phyloP scores from a whole-genome alignment of 2,888 invertebrate species.

The Lepidochitona cinerea region DNA sequence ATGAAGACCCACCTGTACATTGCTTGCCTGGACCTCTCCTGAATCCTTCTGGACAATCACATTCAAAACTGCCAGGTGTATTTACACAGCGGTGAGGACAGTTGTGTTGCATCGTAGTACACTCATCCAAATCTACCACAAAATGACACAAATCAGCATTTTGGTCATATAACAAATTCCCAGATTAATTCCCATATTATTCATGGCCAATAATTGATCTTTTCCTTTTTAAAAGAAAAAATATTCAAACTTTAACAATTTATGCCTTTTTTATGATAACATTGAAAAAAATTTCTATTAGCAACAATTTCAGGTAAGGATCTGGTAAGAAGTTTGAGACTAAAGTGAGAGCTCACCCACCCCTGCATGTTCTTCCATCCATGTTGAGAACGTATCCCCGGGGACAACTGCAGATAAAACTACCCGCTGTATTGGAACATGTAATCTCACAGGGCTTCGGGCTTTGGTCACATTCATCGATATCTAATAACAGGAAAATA shows the following conservation, averaged over 20 bases:
- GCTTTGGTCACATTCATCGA: conserved; percentile 59
- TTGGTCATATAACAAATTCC: too few relatives aligned
- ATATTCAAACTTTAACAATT: neutral
- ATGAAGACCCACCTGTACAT: neutral
- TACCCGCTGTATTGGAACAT: conserved; percentile 66
- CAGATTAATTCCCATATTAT: too few relatives aligned
- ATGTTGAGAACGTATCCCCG: conserved; percentile 59
- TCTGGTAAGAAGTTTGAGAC: too few relatives aligned
- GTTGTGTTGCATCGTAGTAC: conserved; percentile 63
- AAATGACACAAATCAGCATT: too few relatives aligned
- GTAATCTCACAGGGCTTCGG: conserved; percentile 57
- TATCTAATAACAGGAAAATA: conserved; percentile 38
- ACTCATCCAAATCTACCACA: conserved; percentile 89
- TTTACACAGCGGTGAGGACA: conserved; percentile 76
- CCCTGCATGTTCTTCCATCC: conserved; percentile 59
- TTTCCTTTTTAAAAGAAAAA: too few relatives aligned
- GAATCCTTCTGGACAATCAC: conserved; percentile 84
- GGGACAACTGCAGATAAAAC: conserved; percentile 64
- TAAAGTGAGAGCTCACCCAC: conserved; percentile 30
- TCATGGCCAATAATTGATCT: too few relatives aligned
- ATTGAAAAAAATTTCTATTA: too few relatives aligned
- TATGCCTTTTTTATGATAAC: too few relatives aligned
- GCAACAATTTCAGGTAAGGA: too few relatives aligned
- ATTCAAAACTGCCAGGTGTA: conserved; percentile 83
- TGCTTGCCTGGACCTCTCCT: neutral